Evolutionary conservation across 2,113 vertebrate species (phyloP).

Genomic region (Calidris pugnax): DNA sequence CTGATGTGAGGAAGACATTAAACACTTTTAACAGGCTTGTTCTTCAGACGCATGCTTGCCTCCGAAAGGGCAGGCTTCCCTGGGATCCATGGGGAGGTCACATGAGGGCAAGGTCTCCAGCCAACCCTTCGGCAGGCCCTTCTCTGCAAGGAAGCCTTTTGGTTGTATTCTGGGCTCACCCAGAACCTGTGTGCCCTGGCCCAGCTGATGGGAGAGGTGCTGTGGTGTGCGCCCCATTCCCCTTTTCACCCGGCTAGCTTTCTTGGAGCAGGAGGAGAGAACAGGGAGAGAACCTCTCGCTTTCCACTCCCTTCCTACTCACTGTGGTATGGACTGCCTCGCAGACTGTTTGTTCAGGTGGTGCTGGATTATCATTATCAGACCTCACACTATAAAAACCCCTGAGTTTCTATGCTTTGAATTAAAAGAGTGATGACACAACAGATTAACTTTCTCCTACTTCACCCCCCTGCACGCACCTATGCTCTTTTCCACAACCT

Average conservation of each 20-base stretch:
- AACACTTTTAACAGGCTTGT: neutral
- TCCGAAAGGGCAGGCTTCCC: neutral
- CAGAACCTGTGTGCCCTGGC: neutral
- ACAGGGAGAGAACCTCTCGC: fast-evolving
- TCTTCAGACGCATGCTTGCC: neutral
- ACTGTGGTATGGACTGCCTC: neutral
- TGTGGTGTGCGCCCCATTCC: neutral
- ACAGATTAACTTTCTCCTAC: slow-evolving; percentile 71
- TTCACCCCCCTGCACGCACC: neutral
- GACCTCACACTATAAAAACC: slow-evolving; percentile 52
- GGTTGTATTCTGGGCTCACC: neutral
- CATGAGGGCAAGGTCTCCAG: neutral
- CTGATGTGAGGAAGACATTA: neutral
- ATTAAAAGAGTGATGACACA: slow-evolving; percentile 60
- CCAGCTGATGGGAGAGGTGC: fast-evolving
- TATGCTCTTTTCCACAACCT: slow-evolving; percentile 40
- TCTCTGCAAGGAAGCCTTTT: neutral
- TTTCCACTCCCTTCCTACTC: neutral
- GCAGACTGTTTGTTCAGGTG: slow-evolving; percentile 66
- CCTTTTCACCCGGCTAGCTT: neutral
- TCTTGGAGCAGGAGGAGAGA: neutral
- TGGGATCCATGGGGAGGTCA: neutral
- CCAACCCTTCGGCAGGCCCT: neutral
- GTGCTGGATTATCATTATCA: slow-evolving; percentile 55
- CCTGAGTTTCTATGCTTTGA: slow-evolving; percentile 40